Conservation (phyloP, 1,140 invertebrate genomes). For the Lineus longissimus region DNA sequence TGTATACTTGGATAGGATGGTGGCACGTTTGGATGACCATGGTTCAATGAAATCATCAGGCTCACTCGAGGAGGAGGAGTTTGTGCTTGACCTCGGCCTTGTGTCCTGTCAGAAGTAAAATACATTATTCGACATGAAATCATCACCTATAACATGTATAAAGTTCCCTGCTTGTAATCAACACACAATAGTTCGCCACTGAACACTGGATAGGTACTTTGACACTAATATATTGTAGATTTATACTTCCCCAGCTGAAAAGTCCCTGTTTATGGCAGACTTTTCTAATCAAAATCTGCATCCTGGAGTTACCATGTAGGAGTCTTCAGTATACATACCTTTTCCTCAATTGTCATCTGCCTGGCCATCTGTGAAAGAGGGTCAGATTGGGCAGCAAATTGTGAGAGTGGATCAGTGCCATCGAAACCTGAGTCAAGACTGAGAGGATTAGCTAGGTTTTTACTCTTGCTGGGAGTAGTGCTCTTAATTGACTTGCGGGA, state of each 20-base stretch:
- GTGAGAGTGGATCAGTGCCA: conserved; percentile 70
- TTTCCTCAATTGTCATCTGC: not conserved
- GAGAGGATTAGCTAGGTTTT: conserved; percentile 56
- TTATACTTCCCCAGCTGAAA: no score
- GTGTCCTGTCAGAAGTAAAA: no score
- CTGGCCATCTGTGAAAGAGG: conserved; percentile 43
- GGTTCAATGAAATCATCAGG: conserved; percentile 58
- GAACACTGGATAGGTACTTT: no score
- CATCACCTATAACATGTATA: no score
- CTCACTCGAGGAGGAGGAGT: not conserved
- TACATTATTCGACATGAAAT: no score
- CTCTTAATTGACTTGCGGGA: conserved; percentile 34
- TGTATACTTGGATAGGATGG: conserved; percentile 81
- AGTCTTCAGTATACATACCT: no score
- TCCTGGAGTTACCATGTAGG: no score
- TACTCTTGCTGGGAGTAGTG: conserved; percentile 23
- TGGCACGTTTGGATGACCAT: conserved; percentile 68
- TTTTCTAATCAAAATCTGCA: no score
- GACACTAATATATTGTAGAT: no score
- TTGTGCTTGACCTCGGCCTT: not conserved
- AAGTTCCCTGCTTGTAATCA: no score
- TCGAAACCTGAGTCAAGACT: conserved; percentile 46
- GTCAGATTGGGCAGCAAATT: conserved; percentile 63
- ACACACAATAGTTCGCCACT: no score
- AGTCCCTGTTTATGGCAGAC: no score